Evolutionary conservation across 1,140 invertebrate genomes (phyloP).

Genomic region (Caligus rogercresseyi): DNA sequence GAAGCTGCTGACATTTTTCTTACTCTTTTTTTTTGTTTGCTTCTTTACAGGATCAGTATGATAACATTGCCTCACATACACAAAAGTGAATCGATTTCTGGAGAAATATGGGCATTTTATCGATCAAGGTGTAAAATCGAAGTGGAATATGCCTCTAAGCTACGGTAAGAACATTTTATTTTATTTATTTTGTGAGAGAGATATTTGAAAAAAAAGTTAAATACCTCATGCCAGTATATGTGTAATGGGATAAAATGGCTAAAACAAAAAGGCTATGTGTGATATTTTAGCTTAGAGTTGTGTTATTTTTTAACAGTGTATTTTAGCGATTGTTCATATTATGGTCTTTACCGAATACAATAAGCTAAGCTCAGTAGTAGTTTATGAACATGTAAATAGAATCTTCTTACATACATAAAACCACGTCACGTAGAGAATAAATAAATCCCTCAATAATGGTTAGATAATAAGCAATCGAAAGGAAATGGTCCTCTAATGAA

Average conservation of each 20-base stretch:
- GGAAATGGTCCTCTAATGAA: too few relatives aligned
- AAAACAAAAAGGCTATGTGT: not conserved
- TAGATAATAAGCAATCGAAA: too few relatives aligned
- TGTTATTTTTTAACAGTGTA: not conserved
- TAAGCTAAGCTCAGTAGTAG: too few relatives aligned
- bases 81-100: conserved; percentile 93
- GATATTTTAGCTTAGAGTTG: not conserved
- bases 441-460: too few relatives aligned
- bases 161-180: conserved; percentile 46
- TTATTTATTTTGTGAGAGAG: too few relatives aligned
- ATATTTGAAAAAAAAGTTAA: too few relatives aligned
- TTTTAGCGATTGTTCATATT: not conserved
- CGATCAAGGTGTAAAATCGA: conserved; percentile 83
- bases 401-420: too few relatives aligned
- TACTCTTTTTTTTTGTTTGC: conserved; percentile 26
- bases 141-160: conserved; percentile 82
- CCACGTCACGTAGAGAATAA: too few relatives aligned
- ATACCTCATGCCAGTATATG: too few relatives aligned
- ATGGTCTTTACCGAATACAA: not conserved
- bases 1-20: too few relatives aligned
- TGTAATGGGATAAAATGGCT: too few relatives aligned
- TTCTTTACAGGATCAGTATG: conserved; percentile 84
- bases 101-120: conserved; percentile 87
- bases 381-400: too few relatives aligned
- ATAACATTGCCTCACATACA: conserved; percentile 81